Base-by-base conservation (phyloP, 2,888 invertebrate species). In the Sericinus montela region DNA sequence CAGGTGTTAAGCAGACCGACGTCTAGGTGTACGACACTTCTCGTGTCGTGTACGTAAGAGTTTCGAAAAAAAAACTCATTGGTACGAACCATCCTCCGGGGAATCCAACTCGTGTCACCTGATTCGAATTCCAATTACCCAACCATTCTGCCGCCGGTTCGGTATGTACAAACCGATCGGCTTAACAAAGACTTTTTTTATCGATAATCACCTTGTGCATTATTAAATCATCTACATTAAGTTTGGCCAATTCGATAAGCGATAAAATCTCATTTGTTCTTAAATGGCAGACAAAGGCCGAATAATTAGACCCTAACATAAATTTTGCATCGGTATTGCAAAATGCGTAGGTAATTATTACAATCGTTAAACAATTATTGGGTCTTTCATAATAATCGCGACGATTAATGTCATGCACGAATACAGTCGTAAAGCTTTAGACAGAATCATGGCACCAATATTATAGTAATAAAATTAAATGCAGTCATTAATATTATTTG, bases 231-330 rank as follows among this genome's bases (percentile, higher is more conserved):
- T 23, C 30, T 19, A 45, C 13, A 3, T 38, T 30, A 28, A 39
- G 25, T 13, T 4, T 11, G 34, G 10, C 40, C 41, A 47, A 36
- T 36, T 34, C 36, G 29, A 41, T 29, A 3, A 13, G 25, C 25
- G 47, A 47, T 47, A 41, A 47, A 41, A 47, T 43, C 48, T 43
- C 43, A 42, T 48, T 43, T 43, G 48, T 28, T 32, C 16, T 13
- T 43, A 43, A 43, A 43, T 13, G 34, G 38, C 16, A 13, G 34
- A 37, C 32, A 43, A 32, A 48, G 43, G 43, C 19, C 41, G 23
- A 32, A 34, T 23, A 48, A 34, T 48, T 43, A 48, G 43, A 48
- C 37, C 32, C 43, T 43, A 48, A 43, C 48, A 28, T 42, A 29
- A 48, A 48, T 43, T 43, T 25, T 48, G 25, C n/a, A 39, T 25